phyloP scores from a whole-genome alignment of 2,113 vertebrate genomes.

The Macquaria ambigua region DNA sequence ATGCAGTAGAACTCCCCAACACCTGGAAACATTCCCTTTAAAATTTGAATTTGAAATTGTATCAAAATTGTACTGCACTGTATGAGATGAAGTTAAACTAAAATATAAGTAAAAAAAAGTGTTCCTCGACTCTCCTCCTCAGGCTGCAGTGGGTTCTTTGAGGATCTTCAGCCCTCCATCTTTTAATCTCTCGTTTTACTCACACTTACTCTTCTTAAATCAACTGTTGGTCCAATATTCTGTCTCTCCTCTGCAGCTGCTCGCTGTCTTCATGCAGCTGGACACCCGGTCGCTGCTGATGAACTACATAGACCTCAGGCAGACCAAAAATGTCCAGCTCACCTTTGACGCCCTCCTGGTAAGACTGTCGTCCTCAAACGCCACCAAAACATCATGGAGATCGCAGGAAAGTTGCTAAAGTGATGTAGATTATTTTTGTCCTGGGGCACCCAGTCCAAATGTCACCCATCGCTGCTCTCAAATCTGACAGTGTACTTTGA shows the following conservation, averaged over 20 bases:
- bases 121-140: background rate
- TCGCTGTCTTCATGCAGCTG: slow-evolving; percentile 96
- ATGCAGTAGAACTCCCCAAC: too few species aligned
- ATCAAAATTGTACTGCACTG: too few species aligned
- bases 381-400: background rate
- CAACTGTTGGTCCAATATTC: too few species aligned
- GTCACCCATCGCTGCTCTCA: background rate
- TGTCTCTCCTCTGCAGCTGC: slow-evolving; percentile 82
- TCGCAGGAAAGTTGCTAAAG: background rate
- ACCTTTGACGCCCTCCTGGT: slow-evolving; percentile 98
- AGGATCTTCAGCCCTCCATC: background rate
- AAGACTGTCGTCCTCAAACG: slow-evolving; percentile 40
- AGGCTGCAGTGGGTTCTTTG: background rate
- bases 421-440: background rate
- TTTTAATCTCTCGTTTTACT: background rate
- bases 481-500: too few species aligned
- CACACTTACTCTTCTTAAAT: background rate
- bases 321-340: slow-evolving; percentile 92
- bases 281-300: slow-evolving; percentile 94
- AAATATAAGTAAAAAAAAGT: too few species aligned
- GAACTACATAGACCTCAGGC: slow-evolving; percentile 93
- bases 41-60: too few species aligned
- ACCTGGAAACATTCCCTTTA: too few species aligned
- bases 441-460: background rate
- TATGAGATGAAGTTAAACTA: too few species aligned